These are phyloP conservation scores for Notodonta ziczac DNA, from an alignment of 2,888 invertebrate genomes.

Conservation along the genomic window DNA sequence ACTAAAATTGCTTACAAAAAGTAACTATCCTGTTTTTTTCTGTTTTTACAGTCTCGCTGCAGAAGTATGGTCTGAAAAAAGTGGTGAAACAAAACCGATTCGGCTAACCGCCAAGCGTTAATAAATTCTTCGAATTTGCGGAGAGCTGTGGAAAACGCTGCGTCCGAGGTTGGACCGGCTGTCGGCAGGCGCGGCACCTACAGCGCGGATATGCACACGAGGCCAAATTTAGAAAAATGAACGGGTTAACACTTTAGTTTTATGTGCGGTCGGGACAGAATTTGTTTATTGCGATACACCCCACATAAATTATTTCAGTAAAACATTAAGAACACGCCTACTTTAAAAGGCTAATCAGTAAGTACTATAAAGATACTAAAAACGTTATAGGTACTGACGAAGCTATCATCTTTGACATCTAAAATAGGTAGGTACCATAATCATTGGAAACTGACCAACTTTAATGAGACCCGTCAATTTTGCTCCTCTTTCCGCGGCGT, in stretches of 20 bases:
- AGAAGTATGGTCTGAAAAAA: conserved; percentile 61
- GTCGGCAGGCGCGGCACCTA: conserved; percentile 36
- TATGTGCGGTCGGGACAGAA: conserved; percentile 4
- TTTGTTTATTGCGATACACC: conserved; percentile 1
- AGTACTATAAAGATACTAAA: background rate
- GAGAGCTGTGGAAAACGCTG: conserved; percentile 57
- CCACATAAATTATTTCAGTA: too few species aligned
- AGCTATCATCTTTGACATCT: conserved; percentile 37
- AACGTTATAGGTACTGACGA: conserved; percentile 13
- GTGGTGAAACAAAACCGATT: conserved; percentile 63
- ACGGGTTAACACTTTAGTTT: conserved; percentile 18
- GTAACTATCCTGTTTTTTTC: conserved; percentile 52
- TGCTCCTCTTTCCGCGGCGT: conserved; percentile 49
- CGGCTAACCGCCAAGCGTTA: conserved; percentile 79
- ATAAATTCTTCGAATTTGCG: conserved; percentile 79
- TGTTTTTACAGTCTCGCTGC: conserved; percentile 59
- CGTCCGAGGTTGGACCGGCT: conserved; percentile 44
- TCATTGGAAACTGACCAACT: conserved; percentile 59
- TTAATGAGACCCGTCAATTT: conserved; percentile 73
- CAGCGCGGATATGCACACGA: conserved; percentile 24
- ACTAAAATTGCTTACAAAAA: conserved; percentile 40
- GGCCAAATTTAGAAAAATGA: conserved; percentile 27
- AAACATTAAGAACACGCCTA: too few species aligned
- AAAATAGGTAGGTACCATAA: conserved; percentile 25
- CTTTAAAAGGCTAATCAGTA: background rate